These are phyloP conservation scores for Pteropus alecto DNA, from an alignment of 2,113 vertebrate genomes.

Conservation along the genomic window DNA sequence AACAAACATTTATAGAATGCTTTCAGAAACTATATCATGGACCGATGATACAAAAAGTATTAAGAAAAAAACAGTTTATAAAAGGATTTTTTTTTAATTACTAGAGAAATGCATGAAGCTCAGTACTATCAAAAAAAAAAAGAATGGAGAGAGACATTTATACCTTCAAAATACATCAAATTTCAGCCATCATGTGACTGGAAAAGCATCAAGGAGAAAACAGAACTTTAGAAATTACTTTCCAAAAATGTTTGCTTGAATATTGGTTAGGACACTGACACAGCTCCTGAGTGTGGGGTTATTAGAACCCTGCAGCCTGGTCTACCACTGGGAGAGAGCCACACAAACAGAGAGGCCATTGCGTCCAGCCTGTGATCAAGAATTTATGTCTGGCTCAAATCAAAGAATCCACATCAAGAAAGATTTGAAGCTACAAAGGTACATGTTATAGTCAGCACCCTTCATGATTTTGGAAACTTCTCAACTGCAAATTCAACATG, in stretches of 20 bases:
- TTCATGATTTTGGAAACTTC: neutral
- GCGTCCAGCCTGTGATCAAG: neutral
- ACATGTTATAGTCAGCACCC: neutral
- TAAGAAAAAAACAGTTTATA: neutral
- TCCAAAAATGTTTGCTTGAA: neutral
- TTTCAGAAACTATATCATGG: neutral
- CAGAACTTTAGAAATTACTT: neutral
- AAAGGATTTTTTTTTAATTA: neutral
- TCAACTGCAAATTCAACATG: neutral
- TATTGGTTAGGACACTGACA: neutral
- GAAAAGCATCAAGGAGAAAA: neutral
- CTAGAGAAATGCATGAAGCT: neutral
- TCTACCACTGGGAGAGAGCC: neutral
- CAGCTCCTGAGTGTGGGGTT: neutral
- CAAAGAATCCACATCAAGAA: neutral
- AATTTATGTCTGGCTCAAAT: neutral
- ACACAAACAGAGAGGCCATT: neutral
- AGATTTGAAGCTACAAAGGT: neutral
- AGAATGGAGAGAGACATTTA: neutral
- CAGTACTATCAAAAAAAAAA: neutral
- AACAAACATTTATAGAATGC: neutral
- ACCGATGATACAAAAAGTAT: constrained; percentile 5
- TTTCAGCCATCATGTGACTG: neutral
- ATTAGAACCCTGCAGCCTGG: neutral
- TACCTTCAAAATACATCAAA: constrained; percentile 8